Evolutionary conservation across 1,140 invertebrate genomes (phyloP).

Genomic region (Harpegnathos saltator): DNA sequence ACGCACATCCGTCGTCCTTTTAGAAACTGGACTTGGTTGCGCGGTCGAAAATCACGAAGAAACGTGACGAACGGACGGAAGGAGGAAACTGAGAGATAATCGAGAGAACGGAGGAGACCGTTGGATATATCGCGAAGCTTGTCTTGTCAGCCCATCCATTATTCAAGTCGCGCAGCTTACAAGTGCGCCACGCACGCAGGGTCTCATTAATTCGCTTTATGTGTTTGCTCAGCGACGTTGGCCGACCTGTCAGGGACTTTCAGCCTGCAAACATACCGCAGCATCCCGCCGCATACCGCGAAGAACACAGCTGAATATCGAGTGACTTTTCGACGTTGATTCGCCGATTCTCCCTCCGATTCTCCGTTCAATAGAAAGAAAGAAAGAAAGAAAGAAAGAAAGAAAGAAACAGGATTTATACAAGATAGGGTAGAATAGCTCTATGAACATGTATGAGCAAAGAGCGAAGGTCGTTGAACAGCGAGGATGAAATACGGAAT

Average conservation of each 20-base stretch:
- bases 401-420: neutral
- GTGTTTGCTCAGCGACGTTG: constrained; percentile 68
- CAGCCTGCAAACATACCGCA: constrained; percentile 35
- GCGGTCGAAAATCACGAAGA: constrained; percentile 70
- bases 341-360: neutral
- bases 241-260: constrained; percentile 48
- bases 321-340: neutral
- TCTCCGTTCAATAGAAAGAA: neutral
- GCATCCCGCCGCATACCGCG: neutral
- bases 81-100: constrained; percentile 66
- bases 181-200: constrained; percentile 67
- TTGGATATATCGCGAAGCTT: constrained; percentile 69
- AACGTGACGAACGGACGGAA: constrained; percentile 72
- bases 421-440: neutral
- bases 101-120: constrained; percentile 61
- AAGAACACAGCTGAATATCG: constrained; percentile 39
- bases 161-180: constrained; percentile 76
- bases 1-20: constrained; percentile 37
- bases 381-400: neutral
- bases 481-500: neutral
- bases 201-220: constrained; percentile 78
- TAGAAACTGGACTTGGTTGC: constrained; percentile 35
- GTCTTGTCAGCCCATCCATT: constrained; percentile 77
- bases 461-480: neutral
- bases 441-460: neutral